Base-by-base conservation (phyloP, 2,888 invertebrate species). In the Tanypteryx hageni region DNA sequence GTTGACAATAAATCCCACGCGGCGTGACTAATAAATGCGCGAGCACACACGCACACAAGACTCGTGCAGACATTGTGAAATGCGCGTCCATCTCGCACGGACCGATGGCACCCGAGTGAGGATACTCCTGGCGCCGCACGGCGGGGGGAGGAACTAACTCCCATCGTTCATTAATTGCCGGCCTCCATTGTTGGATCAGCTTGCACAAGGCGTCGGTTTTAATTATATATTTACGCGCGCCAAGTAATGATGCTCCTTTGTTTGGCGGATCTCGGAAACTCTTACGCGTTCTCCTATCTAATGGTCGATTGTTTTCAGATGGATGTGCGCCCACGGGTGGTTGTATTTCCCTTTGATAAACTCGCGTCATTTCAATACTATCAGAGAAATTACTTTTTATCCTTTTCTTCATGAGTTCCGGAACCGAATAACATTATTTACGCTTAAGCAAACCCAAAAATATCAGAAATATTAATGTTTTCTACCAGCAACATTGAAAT, bases 11-110 rank as follows among this genome's bases (percentile, higher is more conserved):
- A 59, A 86, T 86, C 61, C 86, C 86, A 61, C 61, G 31, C 61
- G 86, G 86, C 61, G 61, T 86, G 22, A 86, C 86, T 86, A 86
- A 86, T 86, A 86, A 86, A 86, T 86, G 86, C 86, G 86, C 61
- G 86, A 86, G 61, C 86, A 86, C 86, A 22, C 86, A 8, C 61
- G 31, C 27, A 59, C 86, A 8, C 31, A 61, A 16, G 61, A 61
- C 22, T 68, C 61, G 61, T 16, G 31, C 86, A 64, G 61, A 61
- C 86, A 31, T 31, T 61, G 86, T 11, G 61, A 86, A 86, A 61
- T 27, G 31, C 61, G 61, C 86, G 86, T 61, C 61, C 86, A 86
- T 86, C 59, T 22, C 27, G 9, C 59, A 14, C 27, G 9, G 16
- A 13, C 27, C 27, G 82, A 82, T 27, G 16, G 82, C 82, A 16